Base-by-base conservation (phyloP, 2,888 invertebrate genomes). In the Nomada fucata region DNA sequence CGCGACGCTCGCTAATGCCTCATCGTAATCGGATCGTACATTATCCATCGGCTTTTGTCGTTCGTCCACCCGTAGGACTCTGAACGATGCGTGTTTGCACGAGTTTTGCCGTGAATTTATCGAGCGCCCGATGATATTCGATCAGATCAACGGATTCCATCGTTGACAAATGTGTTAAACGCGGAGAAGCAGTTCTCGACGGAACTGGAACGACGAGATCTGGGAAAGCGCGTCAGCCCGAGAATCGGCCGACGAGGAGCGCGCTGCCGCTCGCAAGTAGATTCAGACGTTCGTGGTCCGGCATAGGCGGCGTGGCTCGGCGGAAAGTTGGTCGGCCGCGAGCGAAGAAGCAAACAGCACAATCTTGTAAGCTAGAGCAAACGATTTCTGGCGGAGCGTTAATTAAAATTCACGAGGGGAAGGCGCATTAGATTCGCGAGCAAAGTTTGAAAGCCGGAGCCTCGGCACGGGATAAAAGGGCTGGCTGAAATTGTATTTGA, bases 401-500 rank as follows among this genome's bases (percentile, higher is more conserved):
- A 72, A 80, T 80, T 80, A 79, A 80, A 79, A 79, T 80, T 72
- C 79, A 79, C 72, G 72, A 55, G 61, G 61, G 55, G 61, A 61
- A 61, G 61, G 65, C 67, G 79, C 50, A 55, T 79, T 67, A 67
- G 79, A 78, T 67, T 65, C 65, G 65, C 60, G 79, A 53, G 61
- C 47, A 23, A 79, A 79, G 79, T 79, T 79, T 67, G 71, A 55
- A 65, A 71, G 60, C 57, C 44, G 23, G 44, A 42, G 61, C 20
- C 64, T n/a, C 42, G 61, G 20, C 10, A 44, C 13, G 29, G 50
- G 60, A 73, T 68, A 69, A 81, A 81, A 79, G 80, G 73, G 50
- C 68, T 18, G 74, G 52, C 53, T 44, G 59, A 81, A 81, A 80
- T 74, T 79, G 80, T 74, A 73, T 81, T 81, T 79, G 80, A 79